Conservation (phyloP, 2,888 invertebrate genomes). For the Sarcophaga variegata region DNA sequence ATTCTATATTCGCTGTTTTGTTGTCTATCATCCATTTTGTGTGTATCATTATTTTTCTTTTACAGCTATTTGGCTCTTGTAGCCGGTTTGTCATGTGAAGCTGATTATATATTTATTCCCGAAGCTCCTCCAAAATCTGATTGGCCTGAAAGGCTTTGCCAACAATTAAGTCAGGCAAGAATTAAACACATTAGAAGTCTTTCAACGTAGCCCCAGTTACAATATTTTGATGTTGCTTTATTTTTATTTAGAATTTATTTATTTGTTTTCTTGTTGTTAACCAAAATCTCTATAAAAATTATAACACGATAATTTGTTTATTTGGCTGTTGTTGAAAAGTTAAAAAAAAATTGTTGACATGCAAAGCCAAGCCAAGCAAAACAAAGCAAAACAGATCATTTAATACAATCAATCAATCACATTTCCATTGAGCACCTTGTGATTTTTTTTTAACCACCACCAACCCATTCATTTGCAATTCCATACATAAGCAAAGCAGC, state of each 20-base stretch:
- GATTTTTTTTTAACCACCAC: background rate
- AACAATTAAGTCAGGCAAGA: slow-evolving; percentile 87
- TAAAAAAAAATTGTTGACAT: slow-evolving; percentile 20
- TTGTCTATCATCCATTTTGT: slow-evolving; percentile 65
- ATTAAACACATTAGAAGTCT: slow-evolving; percentile 60
- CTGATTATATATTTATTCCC: slow-evolving; percentile 94
- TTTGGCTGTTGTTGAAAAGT: slow-evolving; percentile 62
- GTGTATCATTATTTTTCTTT: slow-evolving; percentile 72
- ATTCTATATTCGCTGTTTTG: slow-evolving; percentile 54
- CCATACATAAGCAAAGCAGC: background rate
- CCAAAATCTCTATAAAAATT: slow-evolving; percentile 29
- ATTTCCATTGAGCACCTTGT: background rate
- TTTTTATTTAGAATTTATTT: slow-evolving; percentile 45
- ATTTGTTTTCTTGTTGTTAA: slow-evolving; percentile 38
- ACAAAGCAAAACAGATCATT: background rate
- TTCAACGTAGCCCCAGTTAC: slow-evolving; percentile 25
- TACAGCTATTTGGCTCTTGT: slow-evolving; percentile 92
- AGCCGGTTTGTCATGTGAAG: slow-evolving; percentile 91
- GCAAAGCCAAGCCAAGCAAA: slow-evolving; percentile 10
- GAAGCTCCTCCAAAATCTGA: slow-evolving; percentile 91
- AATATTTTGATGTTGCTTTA: slow-evolving; percentile 67
- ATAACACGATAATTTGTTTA: slow-evolving; percentile 51
- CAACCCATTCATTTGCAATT: background rate
- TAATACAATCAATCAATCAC: background rate
- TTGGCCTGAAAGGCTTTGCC: slow-evolving; percentile 90